Evolutionary conservation across 2,797 vertebrate genomes (phyloP), one percentile per base, ranked within the genome.

Genomic region (Cynopterus sphinx): DNA sequence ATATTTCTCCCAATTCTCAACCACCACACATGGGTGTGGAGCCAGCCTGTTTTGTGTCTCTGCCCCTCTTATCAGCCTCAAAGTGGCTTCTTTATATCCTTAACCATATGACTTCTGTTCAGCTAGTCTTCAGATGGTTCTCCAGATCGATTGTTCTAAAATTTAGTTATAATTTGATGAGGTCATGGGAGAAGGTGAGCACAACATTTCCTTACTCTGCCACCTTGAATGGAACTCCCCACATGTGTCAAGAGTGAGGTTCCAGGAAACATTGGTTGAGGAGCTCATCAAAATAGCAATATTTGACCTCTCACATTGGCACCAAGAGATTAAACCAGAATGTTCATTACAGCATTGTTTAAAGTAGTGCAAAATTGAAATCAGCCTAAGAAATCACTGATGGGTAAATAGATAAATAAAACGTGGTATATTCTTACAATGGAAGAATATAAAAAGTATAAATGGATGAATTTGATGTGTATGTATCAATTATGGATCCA

Each of bases 311-410:
- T 86, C 12, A 85, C 5, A 51, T 57, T 77, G 46, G 36, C 57
- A 82, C 28, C n/a, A 91, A 41, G 43, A 84, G 12, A 78, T 13
- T 87, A 74, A 91, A 57, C n/a, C 22, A 87, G 57, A 95, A 95
- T 91, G 59, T 49, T 75, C 46, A 63, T 28, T 85, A 26, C 16
- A 57, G 43, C 21, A 51, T 73, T 75, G n/a, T 79, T 61, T 95
- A 39, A 89, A 94, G 81, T 70, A 63, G 3, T 87, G 11, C 74
- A 87, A 97, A 90, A 84, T 28, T 71, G 33, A 74, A 91, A 55
- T 87, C 39, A 95, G 39, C 41, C 73, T 85, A 85, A 61, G 33
- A 86, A 89, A 93, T 74, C 12, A 78, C 15, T 67, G 33, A 85
- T 90, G 49, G 15, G 15, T 87, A 15, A 95, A 59, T 59, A 9